Evolutionary conservation across 2,113 vertebrate species (phyloP).

Genomic region (Pantherophis guttatus): DNA sequence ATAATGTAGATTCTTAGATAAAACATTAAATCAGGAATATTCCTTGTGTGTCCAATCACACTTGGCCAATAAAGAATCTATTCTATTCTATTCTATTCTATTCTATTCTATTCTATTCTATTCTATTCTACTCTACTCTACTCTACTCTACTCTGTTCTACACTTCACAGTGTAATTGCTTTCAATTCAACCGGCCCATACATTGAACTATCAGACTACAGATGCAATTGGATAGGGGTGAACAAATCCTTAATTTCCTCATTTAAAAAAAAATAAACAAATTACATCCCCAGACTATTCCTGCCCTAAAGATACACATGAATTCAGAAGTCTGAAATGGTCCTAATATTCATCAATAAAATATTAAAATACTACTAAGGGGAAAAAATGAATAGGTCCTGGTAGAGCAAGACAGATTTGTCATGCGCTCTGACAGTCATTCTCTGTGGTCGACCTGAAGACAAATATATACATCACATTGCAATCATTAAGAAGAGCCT

Average conservation of each 20-base stretch:
- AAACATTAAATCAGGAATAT: not conserved
- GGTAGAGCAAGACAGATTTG: too few relatives aligned
- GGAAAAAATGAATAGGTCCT: not conserved
- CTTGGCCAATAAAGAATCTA: too few relatives aligned
- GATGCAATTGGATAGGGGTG: not conserved
- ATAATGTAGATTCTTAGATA: not conserved
- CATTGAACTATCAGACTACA: not conserved
- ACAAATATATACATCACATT: not conserved
- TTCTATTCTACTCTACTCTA: too few relatives aligned
- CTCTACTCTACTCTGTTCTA: too few relatives aligned
- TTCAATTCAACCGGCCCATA: not conserved
- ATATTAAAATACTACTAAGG: not conserved
- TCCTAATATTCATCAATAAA: not conserved
- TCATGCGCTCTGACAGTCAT: too few relatives aligned
- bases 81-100: too few relatives aligned
- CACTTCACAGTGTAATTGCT: not conserved
- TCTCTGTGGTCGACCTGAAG: not conserved
- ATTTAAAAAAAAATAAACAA: not conserved
- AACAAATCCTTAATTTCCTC: not conserved
- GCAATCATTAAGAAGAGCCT: not conserved
- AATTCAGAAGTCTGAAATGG: not conserved
- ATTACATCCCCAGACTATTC: not conserved
- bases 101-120: too few relatives aligned
- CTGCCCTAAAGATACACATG: not conserved
- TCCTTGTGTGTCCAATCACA: too few relatives aligned